Evolutionary conservation across 2,888 invertebrate genomes (phyloP), one percentile per base, ranked within the genome.

Genomic region (Acanthacorydalis orientalis): DNA sequence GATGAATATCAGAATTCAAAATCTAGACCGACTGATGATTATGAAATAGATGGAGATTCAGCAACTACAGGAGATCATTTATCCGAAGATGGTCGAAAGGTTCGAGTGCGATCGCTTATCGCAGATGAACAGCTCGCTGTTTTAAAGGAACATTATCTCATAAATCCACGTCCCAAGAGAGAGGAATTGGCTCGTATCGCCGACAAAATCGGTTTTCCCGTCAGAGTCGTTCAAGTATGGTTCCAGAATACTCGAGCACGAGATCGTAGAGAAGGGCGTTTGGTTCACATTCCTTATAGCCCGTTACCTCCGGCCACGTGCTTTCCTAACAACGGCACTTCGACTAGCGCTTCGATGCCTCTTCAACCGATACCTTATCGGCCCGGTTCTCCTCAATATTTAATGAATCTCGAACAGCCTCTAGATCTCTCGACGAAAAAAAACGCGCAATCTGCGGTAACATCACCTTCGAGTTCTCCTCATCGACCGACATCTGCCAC

Each of bases 201-300:
- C 2, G 78, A 84, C 15, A 74, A 73, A 50, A 72, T 82, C 39
- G 80, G 81, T 46, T 78, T 83, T 56, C 83, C 82, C 48, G 80
- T 83, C 39, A 71, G 88, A 49, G 87, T 88, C 1, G 85, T 87
- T 4, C 83, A 93, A 71, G 95, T 93, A 7, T 95, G 95, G 93
- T 95, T 95, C 63, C 95, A 95, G 69, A 95, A 95, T 64, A 89
- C 88, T 53, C 75, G 93, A 53, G 93, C 93, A 0, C 75, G 91
- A 46, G 90, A 90, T 59, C 77, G 91, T 43, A 76, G 89, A 46
- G 79, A 80, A 59, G 75, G 74, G 7, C 61, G 72, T 42, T 57
- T 72, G 42, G 67, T 72, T 49, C 67, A 67, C 52, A 65, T 68
- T 43, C 67, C 68, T 38, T 67, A 64, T 53, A 64, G 62, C 50